These are phyloP conservation scores for Okapia johnstoni DNA, from an alignment of 2,113 vertebrate genomes.

Conservation along the genomic window DNA sequence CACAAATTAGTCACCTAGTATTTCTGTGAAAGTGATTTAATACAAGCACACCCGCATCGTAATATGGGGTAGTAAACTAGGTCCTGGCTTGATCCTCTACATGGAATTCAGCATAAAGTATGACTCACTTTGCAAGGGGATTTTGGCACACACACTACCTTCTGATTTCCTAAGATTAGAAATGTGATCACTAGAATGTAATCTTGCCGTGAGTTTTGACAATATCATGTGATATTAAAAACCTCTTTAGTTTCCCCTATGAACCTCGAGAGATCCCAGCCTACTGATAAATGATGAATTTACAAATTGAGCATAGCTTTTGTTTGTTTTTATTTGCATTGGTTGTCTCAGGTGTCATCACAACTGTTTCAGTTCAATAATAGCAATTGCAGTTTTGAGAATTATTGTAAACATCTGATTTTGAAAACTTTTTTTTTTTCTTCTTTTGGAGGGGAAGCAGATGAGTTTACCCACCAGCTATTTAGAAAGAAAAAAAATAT, in stretches of 20 bases:
- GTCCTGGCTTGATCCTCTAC: background rate
- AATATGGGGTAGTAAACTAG: background rate
- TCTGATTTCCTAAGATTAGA: background rate
- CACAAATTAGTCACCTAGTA: constrained; percentile 56
- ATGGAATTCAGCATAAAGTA: background rate
- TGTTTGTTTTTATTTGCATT: constrained; percentile 34
- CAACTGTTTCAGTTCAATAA: background rate
- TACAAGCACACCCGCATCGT: constrained; percentile 27
- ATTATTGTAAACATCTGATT: constrained; percentile 15
- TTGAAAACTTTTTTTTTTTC: constrained; percentile 7
- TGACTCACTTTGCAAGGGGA: background rate
- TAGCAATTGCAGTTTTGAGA: background rate
- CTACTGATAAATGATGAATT: background rate
- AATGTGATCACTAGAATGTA: background rate
- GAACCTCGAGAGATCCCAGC: background rate
- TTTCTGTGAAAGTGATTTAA: constrained; percentile 53
- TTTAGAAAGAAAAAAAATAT: background rate
- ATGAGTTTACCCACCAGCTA: background rate
- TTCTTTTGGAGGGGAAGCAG: background rate
- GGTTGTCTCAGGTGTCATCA: background rate
- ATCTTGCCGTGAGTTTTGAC: background rate
- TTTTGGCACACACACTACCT: background rate
- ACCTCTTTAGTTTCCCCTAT: background rate
- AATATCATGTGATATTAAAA: background rate
- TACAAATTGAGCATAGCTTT: background rate